These are phyloP conservation scores for Cotesia glomerata DNA, from an alignment of 1,140 invertebrate species.

Conservation along the genomic window DNA sequence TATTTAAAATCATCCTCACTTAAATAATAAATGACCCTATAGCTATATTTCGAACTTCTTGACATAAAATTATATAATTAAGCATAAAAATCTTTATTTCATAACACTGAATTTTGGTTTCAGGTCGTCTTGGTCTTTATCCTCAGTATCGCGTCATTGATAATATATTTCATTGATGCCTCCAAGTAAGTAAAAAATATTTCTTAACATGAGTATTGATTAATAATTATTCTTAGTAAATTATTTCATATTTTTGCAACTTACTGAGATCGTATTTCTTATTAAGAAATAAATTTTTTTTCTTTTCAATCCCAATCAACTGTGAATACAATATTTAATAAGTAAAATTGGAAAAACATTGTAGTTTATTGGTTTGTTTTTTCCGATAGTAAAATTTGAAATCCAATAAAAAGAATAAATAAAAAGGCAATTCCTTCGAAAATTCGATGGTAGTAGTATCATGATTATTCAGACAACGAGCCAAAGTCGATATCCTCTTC, in stretches of 20 bases:
- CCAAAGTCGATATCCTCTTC: slow-evolving; percentile 23
- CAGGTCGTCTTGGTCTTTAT: slow-evolving; percentile 99
- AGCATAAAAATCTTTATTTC: not conserved
- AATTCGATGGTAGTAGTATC: slow-evolving; percentile 20
- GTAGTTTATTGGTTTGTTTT: not conserved
- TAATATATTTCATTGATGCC: slow-evolving; percentile 99
- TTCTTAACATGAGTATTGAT: slow-evolving; percentile 11
- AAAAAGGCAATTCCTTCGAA: slow-evolving; percentile 11
- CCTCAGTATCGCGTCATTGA: slow-evolving; percentile 98
- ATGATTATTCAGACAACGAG: slow-evolving; percentile 22
- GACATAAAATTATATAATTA: too few relatives aligned
- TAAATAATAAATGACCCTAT: too few relatives aligned
- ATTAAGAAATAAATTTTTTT: not conserved
- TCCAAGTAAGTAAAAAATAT: slow-evolving; percentile 78
- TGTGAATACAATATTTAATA: too few relatives aligned
- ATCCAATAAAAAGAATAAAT: slow-evolving; percentile 4
- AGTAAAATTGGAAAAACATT: not conserved
- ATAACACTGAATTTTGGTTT: slow-evolving; percentile 60
- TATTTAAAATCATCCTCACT: too few relatives aligned
- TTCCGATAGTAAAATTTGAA: not conserved
- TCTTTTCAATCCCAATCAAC: too few relatives aligned
- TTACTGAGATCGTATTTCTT: too few relatives aligned
- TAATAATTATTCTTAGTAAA: too few relatives aligned
- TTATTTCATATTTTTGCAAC: too few relatives aligned
- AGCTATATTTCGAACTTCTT: too few relatives aligned